Conservation (phyloP, 2,797 vertebrate species). For the Lateolabrax maculatus region DNA sequence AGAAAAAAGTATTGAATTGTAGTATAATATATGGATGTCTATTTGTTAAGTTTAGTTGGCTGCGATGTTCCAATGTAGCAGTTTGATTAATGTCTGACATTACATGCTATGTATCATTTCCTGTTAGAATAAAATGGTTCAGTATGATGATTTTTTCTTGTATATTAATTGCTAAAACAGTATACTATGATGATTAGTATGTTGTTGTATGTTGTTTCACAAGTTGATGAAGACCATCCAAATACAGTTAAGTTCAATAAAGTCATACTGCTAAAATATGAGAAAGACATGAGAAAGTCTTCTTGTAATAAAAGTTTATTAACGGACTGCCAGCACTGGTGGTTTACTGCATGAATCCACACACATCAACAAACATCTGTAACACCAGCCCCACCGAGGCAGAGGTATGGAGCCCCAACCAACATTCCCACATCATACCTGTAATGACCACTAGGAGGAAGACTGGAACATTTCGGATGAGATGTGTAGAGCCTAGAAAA, state of each 20-base stretch:
- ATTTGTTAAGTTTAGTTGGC: no score
- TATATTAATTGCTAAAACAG: no score
- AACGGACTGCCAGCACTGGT: neutral
- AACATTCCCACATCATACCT: neutral
- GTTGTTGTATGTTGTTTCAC: no score
- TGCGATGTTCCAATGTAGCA: no score
- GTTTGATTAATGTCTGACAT: no score
- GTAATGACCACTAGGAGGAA: neutral
- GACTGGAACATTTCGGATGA: neutral
- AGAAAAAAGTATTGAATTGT: no score
- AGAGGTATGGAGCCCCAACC: neutral
- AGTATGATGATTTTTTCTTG: no score
- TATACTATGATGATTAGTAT: no score
- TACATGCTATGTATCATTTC: no score
- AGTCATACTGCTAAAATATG: neutral
- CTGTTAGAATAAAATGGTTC: no score
- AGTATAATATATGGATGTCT: no score
- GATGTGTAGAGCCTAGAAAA: neutral
- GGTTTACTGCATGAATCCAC: neutral
- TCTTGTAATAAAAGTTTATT: constrained; percentile 36
- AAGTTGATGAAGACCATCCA: no score
- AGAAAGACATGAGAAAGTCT: neutral
- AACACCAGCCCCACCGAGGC: neutral
- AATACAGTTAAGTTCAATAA: neutral
- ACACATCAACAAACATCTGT: neutral